These are phyloP conservation scores for Deilephila elpenor DNA, from an alignment of 2,888 invertebrate species.

Conservation along the genomic window DNA sequence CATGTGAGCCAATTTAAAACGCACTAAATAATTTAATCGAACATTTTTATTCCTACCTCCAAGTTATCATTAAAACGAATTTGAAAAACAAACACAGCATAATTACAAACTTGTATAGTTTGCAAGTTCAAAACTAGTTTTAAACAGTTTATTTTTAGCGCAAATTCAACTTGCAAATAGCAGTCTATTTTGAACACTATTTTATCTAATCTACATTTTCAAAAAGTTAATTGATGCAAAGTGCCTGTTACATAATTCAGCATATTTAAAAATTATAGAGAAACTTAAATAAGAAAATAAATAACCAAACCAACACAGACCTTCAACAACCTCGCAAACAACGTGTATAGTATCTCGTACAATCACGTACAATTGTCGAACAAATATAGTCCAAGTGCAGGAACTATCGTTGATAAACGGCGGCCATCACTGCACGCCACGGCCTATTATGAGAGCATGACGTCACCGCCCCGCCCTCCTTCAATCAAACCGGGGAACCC, in stretches of 20 bases:
- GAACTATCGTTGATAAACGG: constrained; percentile 79
- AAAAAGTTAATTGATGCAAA: no score
- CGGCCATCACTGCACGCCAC: constrained; percentile 83
- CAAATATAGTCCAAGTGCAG: constrained; percentile 73
- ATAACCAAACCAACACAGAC: no score
- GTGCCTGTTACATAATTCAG: not conserved
- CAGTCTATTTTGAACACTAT: no score
- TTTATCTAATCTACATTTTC: no score
- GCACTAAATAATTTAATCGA: not conserved
- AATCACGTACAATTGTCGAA: constrained; percentile 41
- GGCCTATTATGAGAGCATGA: constrained; percentile 84
- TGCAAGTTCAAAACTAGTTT: constrained; percentile 4
- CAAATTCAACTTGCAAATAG: not conserved
- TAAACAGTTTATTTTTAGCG: not conserved
- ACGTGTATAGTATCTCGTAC: not conserved
- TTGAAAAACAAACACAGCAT: constrained; percentile 5
- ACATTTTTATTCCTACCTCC: not conserved
- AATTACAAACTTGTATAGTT: constrained; percentile 10
- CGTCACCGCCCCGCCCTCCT: constrained; percentile 84
- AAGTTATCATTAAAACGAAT: constrained; percentile 7
- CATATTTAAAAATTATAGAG: not conserved
- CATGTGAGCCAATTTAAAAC: not conserved
- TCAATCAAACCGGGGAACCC: constrained; percentile 84
- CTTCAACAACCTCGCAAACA: not conserved
- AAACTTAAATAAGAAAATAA: no score